Conservation (phyloP, 2,888 invertebrate genomes). For the Sphaeridia pumilis region DNA sequence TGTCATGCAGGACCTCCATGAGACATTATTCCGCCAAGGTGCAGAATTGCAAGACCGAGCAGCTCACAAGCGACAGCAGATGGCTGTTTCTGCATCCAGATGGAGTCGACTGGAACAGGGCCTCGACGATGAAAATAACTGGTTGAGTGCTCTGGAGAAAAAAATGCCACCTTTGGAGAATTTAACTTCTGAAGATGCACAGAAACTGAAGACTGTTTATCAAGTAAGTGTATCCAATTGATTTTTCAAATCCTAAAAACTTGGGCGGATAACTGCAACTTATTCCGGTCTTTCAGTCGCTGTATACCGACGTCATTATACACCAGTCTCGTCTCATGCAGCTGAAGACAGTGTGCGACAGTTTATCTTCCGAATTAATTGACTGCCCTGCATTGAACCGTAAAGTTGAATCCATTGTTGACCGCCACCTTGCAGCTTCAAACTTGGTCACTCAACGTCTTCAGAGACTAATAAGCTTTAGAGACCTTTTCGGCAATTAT, state of each 20-base stretch:
- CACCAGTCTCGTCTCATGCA: constrained; percentile 68
- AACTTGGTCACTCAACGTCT: constrained; percentile 63
- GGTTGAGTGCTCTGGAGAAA: constrained; percentile 73
- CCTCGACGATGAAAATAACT: constrained; percentile 68
- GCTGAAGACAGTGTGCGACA: constrained; percentile 57
- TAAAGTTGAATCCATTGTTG: constrained; percentile 58
- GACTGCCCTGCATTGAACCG: constrained; percentile 62
- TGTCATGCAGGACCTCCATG: constrained; percentile 54
- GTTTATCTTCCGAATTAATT: constrained; percentile 61
- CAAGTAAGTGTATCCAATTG: constrained; percentile 41
- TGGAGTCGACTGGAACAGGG: constrained; percentile 72
- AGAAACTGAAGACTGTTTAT: constrained; percentile 70
- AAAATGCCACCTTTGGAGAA: constrained; percentile 67
- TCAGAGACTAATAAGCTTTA: constrained; percentile 56
- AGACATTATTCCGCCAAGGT: constrained; percentile 62
- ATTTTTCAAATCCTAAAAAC: neutral
- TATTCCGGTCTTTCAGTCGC: constrained; percentile 44
- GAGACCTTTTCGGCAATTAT: constrained; percentile 45
- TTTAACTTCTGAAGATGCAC: constrained; percentile 70
- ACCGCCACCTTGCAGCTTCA: constrained; percentile 58
- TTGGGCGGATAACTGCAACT: neutral
- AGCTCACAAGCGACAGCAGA: constrained; percentile 64
- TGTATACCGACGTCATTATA: constrained; percentile 64
- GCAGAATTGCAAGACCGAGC: constrained; percentile 66
- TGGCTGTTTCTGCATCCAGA: constrained; percentile 71